Conservation (phyloP, 2,113 vertebrate species). For the Calidris pugnax region DNA sequence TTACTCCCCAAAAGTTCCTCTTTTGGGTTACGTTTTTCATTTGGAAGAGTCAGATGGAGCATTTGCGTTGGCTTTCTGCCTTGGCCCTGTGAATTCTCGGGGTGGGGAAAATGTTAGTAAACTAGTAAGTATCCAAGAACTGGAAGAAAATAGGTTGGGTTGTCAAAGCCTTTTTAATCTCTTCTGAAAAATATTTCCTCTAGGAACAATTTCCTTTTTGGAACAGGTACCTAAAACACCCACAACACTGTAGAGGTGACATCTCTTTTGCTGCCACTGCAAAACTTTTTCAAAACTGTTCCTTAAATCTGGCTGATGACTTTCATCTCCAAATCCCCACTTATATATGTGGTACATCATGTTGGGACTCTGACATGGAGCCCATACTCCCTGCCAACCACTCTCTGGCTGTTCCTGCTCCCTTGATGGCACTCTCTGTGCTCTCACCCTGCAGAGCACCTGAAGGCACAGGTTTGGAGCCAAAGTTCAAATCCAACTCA, state of each 20-base stretch:
- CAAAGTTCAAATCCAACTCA: background rate
- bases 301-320: background rate
- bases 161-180: conserved; percentile 7
- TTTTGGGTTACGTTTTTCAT: background rate
- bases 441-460: background rate
- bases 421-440: background rate
- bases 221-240: background rate
- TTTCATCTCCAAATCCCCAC: background rate
- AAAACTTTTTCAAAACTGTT: background rate
- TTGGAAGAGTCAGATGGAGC: background rate
- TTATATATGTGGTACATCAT: background rate
- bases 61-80: background rate
- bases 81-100: background rate
- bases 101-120: background rate
- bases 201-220: background rate
- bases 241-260: background rate
- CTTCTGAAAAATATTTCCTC: conserved; percentile 12
- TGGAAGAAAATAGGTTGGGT: conserved; percentile 9
- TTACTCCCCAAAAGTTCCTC: background rate
- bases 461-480: background rate
- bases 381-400: background rate
- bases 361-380: background rate
- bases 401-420: background rate
- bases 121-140: background rate
- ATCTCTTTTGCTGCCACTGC: background rate